Base-by-base conservation (phyloP, 2,113 vertebrate genomes). In the Pedionomus torquatus region DNA sequence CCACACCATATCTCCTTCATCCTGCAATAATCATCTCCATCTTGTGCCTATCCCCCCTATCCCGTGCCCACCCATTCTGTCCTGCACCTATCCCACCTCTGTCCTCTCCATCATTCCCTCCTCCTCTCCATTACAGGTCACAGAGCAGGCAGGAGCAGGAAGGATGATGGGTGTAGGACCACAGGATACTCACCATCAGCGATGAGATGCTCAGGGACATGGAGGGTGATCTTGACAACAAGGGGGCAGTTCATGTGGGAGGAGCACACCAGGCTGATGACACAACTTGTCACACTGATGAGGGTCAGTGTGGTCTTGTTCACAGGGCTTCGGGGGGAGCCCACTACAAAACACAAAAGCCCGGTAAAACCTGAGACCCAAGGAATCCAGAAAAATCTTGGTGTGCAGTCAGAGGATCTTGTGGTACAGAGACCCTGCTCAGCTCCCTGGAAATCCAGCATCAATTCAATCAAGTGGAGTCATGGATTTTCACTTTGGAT, bases 221-320 rank as follows among this genome's bases (percentile, higher is more conserved):
- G 99, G 10, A 99, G 98, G 71, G 99, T 99, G 90, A 99, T 99
- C 81, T 99, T 99, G 70, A 99, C 99, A 0, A 99, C 98, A 3
- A 99, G 98, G n/a, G 98, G 99, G 71, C 99, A 99, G 97, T 98
- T 98, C 92, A 99, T 98, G 55, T 99, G 99, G 24, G 99, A 99
- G 17, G 99, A 98, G 95, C 98, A 99, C 57, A 99, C 99, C 64
- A 99, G 98, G 96, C 99, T 98, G 57, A 99, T 98, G 95, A 99
- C 98, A 13, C 99, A 99, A 98, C 99, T 99, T 30, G 99, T 98
- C 96, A 99, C 97, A 28, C 99, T 99, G 98, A 99, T 99, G 95
- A 99, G 97, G 26, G 99, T 99, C 98, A 99, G 98, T 7, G 99
- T 99, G 93, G 99, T 99, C 98, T 99, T 99, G 97, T 99, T 99